Conservation (phyloP, 2,113 vertebrate genomes). For the Pitta sordida region DNA sequence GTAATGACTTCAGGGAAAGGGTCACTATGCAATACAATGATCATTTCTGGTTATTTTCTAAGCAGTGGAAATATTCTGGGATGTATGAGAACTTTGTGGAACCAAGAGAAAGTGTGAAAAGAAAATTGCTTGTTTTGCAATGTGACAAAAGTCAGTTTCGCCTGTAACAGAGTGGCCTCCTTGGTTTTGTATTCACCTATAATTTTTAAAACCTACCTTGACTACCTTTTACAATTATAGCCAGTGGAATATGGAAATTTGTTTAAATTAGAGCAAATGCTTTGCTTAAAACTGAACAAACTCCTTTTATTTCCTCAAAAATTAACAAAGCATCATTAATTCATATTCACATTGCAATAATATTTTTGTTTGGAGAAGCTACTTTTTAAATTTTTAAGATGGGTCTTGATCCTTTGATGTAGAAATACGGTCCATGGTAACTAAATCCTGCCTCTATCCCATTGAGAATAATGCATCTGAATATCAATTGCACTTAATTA, state of each 20-base stretch:
- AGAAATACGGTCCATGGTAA: not conserved
- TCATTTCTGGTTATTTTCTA: not conserved
- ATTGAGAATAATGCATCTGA: conserved; percentile 26
- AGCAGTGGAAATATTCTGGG: not conserved
- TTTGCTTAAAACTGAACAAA: not conserved
- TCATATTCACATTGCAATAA: not conserved
- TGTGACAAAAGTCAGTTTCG: not conserved
- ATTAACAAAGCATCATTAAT: not conserved
- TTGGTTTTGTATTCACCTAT: not conserved
- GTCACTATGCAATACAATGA: not conserved
- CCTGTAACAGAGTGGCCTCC: not conserved
- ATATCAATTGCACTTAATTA: conserved; percentile 61
- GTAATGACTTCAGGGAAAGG: not conserved
- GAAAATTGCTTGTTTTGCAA: not conserved
- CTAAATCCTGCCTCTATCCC: not conserved
- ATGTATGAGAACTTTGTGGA: not conserved
- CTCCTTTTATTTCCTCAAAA: not conserved
- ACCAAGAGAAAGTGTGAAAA: not conserved
- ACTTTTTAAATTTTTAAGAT: not conserved
- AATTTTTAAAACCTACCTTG: not conserved
- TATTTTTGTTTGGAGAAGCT: not conserved
- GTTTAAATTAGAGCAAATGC: not conserved
- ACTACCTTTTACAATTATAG: not conserved
- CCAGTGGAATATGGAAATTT: not conserved
- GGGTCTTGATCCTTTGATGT: not conserved